phyloP scores from a whole-genome alignment of 1,140 invertebrate genomes.

The Triops cancriformis region DNA sequence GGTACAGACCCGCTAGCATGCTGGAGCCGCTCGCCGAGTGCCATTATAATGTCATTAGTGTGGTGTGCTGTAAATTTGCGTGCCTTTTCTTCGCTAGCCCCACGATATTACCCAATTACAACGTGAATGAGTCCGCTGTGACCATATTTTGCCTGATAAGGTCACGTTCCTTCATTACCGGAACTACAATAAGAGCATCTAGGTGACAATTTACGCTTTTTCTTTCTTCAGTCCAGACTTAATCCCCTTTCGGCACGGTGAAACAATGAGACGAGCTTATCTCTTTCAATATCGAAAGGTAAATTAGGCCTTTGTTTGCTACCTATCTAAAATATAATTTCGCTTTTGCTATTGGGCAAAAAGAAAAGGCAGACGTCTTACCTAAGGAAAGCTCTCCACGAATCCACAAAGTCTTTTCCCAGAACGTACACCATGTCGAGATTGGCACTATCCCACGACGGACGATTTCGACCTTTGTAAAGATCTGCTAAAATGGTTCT shows the following conservation, averaged over 20 bases:
- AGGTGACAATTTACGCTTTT: background rate
- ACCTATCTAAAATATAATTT: no score
- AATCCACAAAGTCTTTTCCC: slow-evolving; percentile 36
- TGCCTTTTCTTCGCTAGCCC: slow-evolving; percentile 12
- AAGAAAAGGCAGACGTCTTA: no score
- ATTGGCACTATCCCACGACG: slow-evolving; percentile 30
- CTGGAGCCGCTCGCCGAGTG: background rate
- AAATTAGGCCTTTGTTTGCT: background rate
- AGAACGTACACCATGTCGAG: slow-evolving; percentile 33
- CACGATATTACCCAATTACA: slow-evolving; percentile 6
- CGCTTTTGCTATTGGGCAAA: no score
- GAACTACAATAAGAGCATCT: background rate
- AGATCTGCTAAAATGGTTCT: slow-evolving; percentile 37
- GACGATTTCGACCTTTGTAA: slow-evolving; percentile 38
- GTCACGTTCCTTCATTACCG: slow-evolving; percentile 1
- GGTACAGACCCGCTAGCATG: background rate
- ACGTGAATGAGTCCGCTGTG: background rate
- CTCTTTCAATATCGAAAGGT: slow-evolving; percentile 25
- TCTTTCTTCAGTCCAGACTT: background rate
- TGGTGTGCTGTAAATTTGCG: slow-evolving; percentile 4
- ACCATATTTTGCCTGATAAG: slow-evolving; percentile 10
- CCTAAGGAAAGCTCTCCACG: slow-evolving; percentile 40
- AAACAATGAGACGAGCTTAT: background rate
- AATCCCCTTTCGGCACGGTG: background rate
- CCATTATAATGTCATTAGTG: slow-evolving; percentile 14